Conservation (phyloP, 2,113 vertebrate genomes). For the human region GRCh38 chr15:95086501-95087000, state of each 20-base stretch:
- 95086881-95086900: slow-evolving; percentile 45
- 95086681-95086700: slow-evolving; percentile 61
- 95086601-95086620: not conserved
- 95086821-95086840: slow-evolving; percentile 44
- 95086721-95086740: slow-evolving; percentile 55
- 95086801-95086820: slow-evolving; percentile 66
- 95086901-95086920: not conserved
- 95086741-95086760: slow-evolving; percentile 70
- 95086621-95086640: slow-evolving; percentile 29
- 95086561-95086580: slow-evolving; percentile 41
- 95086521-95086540: slow-evolving; percentile 55
- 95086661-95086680: not conserved
- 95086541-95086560: slow-evolving; percentile 54
- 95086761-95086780: slow-evolving; percentile 72
- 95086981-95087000: not conserved
- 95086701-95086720: slow-evolving; percentile 54
- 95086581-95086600: slow-evolving; percentile 52
- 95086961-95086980: not conserved
- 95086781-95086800: slow-evolving; percentile 8
- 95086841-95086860: slow-evolving; percentile 26
- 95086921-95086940: not conserved
- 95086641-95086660: slow-evolving; percentile 61
- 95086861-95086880: not conserved
- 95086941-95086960: not conserved
- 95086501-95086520: slow-evolving; percentile 55